These are phyloP conservation scores for Etheostoma nigrum DNA, from an alignment of 2,797 vertebrate genomes.

Conservation along the genomic window DNA sequence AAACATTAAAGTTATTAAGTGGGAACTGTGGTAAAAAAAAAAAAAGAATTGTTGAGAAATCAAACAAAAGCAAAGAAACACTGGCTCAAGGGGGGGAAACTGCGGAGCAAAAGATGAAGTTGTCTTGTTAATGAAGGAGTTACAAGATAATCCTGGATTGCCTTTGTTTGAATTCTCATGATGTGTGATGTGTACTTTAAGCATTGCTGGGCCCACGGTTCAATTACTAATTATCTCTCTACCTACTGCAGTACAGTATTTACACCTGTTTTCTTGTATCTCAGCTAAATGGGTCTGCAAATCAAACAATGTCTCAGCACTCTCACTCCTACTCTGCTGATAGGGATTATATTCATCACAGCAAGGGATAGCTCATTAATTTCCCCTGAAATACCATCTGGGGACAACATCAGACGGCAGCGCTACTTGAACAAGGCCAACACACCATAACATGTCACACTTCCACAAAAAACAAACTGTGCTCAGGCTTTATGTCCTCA, in stretches of 20 bases:
- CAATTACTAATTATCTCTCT: slow-evolving; percentile 19
- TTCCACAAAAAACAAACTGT: slow-evolving; percentile 13
- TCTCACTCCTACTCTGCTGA: slow-evolving; percentile 40
- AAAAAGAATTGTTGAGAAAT: neutral
- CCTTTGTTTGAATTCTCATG: slow-evolving; percentile 40
- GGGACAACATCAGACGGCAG: slow-evolving; percentile 41
- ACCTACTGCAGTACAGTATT: slow-evolving; percentile 29
- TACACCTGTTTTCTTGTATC: slow-evolving; percentile 4
- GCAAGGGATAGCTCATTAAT: slow-evolving; percentile 61
- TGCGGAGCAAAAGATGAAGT: slow-evolving; percentile 34
- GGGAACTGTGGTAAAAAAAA: neutral
- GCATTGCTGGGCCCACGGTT: slow-evolving; percentile 18
- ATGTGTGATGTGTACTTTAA: slow-evolving; percentile 37
- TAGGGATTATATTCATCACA: slow-evolving; percentile 59
- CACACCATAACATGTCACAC: slow-evolving; percentile 56
- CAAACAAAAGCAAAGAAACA: slow-evolving; percentile 2
- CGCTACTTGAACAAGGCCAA: slow-evolving; percentile 57
- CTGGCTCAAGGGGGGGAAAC: slow-evolving; percentile 8
- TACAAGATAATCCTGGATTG: slow-evolving; percentile 44
- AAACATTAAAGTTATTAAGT: neutral
- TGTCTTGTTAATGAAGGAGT: slow-evolving; percentile 35
- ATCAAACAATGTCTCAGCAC: slow-evolving; percentile 25
- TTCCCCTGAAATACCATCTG: slow-evolving; percentile 62
- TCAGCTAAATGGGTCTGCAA: slow-evolving; percentile 21
- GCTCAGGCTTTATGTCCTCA: slow-evolving; percentile 6